Conservation (phyloP, 2,888 invertebrate genomes). For the Tromatobia lineatoria region DNA sequence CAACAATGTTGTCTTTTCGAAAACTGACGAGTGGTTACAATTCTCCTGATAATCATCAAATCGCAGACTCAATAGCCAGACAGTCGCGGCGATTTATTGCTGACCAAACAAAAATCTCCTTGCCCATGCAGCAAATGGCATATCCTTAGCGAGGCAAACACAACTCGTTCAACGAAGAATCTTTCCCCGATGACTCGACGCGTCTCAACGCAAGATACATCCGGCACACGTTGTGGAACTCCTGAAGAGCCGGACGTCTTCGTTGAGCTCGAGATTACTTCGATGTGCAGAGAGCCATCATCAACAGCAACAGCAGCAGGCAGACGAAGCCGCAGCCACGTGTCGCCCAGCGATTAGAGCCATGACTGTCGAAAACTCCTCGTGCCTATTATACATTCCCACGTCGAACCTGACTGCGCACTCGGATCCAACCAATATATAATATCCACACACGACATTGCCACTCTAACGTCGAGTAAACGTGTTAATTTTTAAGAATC, state of each 20-base stretch:
- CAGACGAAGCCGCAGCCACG: conserved; percentile 50
- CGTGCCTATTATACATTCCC: conserved; percentile 17
- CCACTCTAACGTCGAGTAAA: neutral
- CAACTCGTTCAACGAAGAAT: conserved; percentile 9
- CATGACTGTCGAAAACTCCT: conserved; percentile 55
- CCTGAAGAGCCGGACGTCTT: neutral
- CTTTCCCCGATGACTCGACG: conserved; percentile 61
- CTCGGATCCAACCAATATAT: neutral
- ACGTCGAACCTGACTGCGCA: neutral
- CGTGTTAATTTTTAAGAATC: conserved; percentile 59
- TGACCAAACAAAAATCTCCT: conserved; percentile 69
- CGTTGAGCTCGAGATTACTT: conserved; percentile 19
- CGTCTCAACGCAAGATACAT: conserved; percentile 33
- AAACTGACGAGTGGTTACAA: too few species aligned
- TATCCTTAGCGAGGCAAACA: neutral
- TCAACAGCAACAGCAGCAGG: conserved; percentile 44
- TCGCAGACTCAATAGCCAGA: conserved; percentile 31
- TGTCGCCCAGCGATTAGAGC: conserved; percentile 62
- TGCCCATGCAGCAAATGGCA: conserved; percentile 69
- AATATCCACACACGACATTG: neutral
- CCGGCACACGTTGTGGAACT: conserved; percentile 48
- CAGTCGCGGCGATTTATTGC: conserved; percentile 57
- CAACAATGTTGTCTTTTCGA: too few species aligned
- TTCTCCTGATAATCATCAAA: conserved; percentile 37
- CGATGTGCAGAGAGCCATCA: conserved; percentile 32